Conservation (phyloP, 2,113 vertebrate genomes). For the Dasyprocta punctata region DNA sequence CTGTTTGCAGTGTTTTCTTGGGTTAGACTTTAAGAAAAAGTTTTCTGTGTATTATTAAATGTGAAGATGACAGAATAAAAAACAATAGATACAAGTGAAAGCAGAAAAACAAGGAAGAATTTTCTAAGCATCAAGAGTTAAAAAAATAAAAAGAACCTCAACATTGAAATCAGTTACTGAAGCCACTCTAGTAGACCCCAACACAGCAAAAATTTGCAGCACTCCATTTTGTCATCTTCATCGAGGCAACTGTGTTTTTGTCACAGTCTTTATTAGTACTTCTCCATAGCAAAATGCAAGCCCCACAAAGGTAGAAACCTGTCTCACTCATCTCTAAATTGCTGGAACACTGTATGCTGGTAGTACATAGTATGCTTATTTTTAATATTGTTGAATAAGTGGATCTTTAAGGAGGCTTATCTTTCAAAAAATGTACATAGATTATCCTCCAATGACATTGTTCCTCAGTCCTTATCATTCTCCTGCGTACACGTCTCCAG, state of each 20-base stretch:
- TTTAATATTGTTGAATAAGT: constrained; percentile 8
- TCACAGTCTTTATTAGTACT: not conserved
- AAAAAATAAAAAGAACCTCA: not conserved
- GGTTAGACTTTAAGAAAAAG: not conserved
- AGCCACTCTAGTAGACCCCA: not conserved
- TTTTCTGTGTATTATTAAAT: not conserved
- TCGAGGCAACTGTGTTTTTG: not conserved
- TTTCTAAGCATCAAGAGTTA: not conserved
- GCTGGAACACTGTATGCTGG: not conserved
- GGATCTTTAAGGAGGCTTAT: not conserved
- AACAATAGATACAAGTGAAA: not conserved
- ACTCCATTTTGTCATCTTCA: not conserved
- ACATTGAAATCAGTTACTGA: not conserved
- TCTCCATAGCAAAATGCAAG: not conserved
- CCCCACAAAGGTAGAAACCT: not conserved
- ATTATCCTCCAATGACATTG: not conserved
- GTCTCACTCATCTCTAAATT: not conserved
- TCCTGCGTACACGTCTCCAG: not conserved
- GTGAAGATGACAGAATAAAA: not conserved
- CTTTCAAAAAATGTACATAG: not conserved
- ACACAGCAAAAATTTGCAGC: not conserved
- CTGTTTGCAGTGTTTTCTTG: not conserved
- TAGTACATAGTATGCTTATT: not conserved
- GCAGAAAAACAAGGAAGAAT: not conserved
- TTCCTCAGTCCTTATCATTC: not conserved